phyloP scores from a whole-genome alignment of 2,888 invertebrate genomes.

The Trichopria drosophilae region DNA sequence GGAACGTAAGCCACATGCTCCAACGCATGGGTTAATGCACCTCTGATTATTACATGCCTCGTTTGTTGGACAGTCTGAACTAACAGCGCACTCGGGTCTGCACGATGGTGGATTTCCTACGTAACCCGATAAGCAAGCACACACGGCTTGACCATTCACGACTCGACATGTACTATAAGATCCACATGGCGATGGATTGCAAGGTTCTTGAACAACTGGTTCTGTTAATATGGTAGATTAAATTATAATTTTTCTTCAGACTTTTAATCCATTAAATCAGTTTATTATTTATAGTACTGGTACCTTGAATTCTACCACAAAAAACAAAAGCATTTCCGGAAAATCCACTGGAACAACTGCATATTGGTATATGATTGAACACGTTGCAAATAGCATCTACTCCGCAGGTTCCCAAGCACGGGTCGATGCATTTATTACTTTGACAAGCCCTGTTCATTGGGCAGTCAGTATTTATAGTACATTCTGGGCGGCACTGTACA shows the following conservation, averaged over 20 bases:
- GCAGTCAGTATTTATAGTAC: constrained; percentile 69
- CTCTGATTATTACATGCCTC: constrained; percentile 74
- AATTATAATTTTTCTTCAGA: no score
- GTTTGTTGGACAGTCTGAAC: constrained; percentile 71
- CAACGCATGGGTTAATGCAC: constrained; percentile 75
- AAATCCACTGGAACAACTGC: constrained; percentile 68
- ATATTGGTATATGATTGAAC: constrained; percentile 70
- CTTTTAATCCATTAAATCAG: no score
- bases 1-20: constrained; percentile 71
- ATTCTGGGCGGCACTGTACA: constrained; percentile 73
- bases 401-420: constrained; percentile 74
- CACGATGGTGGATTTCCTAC: constrained; percentile 72
- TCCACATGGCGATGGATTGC: constrained; percentile 60
- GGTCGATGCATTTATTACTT: constrained; percentile 73
- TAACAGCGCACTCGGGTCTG: constrained; percentile 72
- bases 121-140: constrained; percentile 70
- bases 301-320: constrained; percentile 61
- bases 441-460: constrained; percentile 70
- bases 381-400: constrained; percentile 59
- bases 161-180: constrained; percentile 70
- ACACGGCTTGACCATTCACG: constrained; percentile 68
- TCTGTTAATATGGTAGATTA: constrained; percentile 30
- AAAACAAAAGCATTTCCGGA: constrained; percentile 72
- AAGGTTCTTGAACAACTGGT: constrained; percentile 48
- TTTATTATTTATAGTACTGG: constrained; percentile 8